Evolutionary conservation across 1,140 invertebrate species (phyloP).

Genomic region (Lucilia sericata): DNA sequence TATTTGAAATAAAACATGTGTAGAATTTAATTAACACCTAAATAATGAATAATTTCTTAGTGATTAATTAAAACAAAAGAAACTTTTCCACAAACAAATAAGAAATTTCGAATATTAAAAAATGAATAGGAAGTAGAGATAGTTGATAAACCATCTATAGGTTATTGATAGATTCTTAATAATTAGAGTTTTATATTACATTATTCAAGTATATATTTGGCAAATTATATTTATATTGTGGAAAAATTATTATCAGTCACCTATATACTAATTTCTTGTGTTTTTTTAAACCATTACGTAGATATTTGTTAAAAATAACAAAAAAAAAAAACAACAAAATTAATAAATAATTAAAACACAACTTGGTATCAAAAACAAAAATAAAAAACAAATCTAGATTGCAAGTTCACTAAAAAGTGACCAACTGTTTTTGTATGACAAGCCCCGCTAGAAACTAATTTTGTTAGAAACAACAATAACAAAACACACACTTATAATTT

Average conservation of each 20-base stretch:
- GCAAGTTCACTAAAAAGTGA: neutral
- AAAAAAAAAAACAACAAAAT: neutral
- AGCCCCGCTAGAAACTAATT: conserved; percentile 10
- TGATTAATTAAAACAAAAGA: too few species aligned
- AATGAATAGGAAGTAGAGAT: too few species aligned
- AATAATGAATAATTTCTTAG: too few species aligned
- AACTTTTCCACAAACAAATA: too few species aligned
- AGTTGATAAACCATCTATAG: too few species aligned
- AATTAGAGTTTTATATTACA: too few species aligned
- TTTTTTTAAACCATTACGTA: neutral
- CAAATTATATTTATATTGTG: too few species aligned
- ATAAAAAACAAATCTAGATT: conserved; percentile 3
- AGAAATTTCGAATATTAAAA: too few species aligned
- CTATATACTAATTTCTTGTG: neutral
- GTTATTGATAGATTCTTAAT: too few species aligned
- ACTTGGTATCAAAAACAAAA: neutral
- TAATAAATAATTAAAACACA: neutral
- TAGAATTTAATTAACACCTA: too few species aligned
- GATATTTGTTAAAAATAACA: neutral
- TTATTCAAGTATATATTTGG: too few species aligned
- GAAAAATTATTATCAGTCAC: neutral
- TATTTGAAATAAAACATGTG: too few species aligned
- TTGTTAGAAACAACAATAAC: neutral
- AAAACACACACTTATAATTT: neutral
- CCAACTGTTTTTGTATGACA: neutral